Evolutionary conservation across 2,113 vertebrate species (phyloP).

Genomic region (Oenanthe melanoleuca): DNA sequence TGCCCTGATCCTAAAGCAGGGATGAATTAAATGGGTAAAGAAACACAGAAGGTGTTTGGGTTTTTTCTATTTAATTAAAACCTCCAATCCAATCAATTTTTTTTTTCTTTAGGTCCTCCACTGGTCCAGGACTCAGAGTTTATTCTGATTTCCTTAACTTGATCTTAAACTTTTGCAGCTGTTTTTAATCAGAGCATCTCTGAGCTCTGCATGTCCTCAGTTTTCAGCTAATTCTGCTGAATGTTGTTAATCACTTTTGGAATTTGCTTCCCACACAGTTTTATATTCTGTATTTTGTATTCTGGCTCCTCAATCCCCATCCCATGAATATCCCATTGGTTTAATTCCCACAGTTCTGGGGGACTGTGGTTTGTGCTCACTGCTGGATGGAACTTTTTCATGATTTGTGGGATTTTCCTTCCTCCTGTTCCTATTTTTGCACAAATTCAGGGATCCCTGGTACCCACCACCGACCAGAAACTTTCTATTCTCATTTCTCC

Average conservation of each 20-base stretch:
- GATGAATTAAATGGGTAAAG: not conserved
- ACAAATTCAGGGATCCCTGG: not conserved
- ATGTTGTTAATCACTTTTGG: not conserved
- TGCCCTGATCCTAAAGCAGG: not conserved
- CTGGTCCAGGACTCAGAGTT: not conserved
- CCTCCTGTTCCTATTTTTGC: not conserved
- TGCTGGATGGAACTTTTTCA: not conserved
- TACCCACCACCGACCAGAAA: not conserved
- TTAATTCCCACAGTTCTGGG: not conserved
- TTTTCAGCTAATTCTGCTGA: not conserved
- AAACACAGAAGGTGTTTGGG: not conserved
- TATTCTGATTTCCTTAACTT: not conserved
- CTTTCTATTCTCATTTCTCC: fast-evolving
- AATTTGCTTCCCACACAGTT: not conserved
- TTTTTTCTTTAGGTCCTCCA: not conserved
- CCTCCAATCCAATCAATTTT: not conserved
- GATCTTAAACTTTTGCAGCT: not conserved
- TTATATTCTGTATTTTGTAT: fast-evolving
- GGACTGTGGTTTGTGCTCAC: fast-evolving
- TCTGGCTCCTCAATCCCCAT: not conserved
- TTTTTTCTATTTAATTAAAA: not conserved
- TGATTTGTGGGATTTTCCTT: not conserved
- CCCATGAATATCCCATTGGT: not conserved
- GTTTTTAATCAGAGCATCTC: not conserved
- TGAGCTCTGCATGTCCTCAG: fast-evolving